These are phyloP conservation scores for Masticophis lateralis DNA, from an alignment of 2,797 vertebrate species.

Conservation along the genomic window DNA sequence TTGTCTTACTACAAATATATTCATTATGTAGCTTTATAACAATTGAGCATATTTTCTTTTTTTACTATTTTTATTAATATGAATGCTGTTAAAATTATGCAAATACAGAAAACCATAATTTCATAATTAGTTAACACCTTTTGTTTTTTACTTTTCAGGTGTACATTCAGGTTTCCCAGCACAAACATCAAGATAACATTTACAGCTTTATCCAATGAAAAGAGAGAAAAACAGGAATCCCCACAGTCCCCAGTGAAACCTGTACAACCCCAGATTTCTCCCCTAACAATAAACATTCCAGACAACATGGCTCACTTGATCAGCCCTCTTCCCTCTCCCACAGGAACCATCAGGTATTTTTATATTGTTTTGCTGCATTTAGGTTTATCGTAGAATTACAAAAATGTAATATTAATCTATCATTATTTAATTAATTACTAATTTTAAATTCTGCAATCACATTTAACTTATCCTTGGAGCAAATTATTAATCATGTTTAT, in stretches of 20 bases:
- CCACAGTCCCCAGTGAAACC: slow-evolving; percentile 89
- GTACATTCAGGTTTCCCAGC: slow-evolving; percentile 98
- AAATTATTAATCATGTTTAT: neutral
- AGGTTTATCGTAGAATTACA: neutral
- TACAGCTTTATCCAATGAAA: slow-evolving; percentile 88
- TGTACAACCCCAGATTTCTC: slow-evolving; percentile 93
- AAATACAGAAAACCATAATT: neutral
- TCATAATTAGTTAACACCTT: slow-evolving; percentile 23
- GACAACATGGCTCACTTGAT: slow-evolving; percentile 95
- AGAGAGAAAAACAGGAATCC: slow-evolving; percentile 85
- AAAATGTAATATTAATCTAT: neutral
- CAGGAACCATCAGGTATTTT: slow-evolving; percentile 93
- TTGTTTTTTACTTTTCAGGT: slow-evolving; percentile 74
- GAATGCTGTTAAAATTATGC: rapidly evolving
- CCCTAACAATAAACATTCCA: slow-evolving; percentile 97
- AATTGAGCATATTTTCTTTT: neutral
- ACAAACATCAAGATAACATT: slow-evolving; percentile 99
- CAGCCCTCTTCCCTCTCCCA: slow-evolving; percentile 94
- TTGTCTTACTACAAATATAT: neutral
- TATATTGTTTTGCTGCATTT: slow-evolving; percentile 31
- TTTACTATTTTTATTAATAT: neutral
- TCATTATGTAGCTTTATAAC: neutral
- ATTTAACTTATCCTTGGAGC: slow-evolving; percentile 1
- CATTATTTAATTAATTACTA: neutral
- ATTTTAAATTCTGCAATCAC: slow-evolving; percentile 4